Conservation (phyloP, 2,888 invertebrate genomes). For the Formica aserva region DNA sequence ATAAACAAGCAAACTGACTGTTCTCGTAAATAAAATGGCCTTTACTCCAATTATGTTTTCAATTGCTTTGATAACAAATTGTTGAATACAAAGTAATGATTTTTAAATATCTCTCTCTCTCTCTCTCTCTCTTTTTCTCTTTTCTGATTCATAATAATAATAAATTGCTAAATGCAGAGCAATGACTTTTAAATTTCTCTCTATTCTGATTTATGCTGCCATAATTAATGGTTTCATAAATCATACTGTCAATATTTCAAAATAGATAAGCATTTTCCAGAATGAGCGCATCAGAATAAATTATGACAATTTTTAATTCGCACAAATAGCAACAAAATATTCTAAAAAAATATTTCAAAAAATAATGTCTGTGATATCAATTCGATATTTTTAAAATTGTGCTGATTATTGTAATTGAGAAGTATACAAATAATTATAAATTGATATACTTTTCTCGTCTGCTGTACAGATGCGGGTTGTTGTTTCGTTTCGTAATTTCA, state of each 20-base stretch:
- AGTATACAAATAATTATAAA: background rate
- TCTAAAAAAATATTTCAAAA: background rate
- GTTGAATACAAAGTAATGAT: background rate
- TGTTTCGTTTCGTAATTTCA: background rate
- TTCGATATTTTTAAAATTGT: background rate
- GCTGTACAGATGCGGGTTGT: background rate
- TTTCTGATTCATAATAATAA: background rate
- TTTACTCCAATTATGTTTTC: background rate
- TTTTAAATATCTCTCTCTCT: background rate
- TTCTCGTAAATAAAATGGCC: slow-evolving; percentile 15
- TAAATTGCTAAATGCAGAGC: background rate
- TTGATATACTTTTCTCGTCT: background rate
- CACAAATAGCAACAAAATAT: background rate
- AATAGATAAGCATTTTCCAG: background rate
- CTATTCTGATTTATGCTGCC: background rate
- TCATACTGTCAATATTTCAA: background rate
- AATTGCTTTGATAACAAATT: background rate
- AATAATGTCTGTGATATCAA: background rate
- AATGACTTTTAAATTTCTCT: background rate
- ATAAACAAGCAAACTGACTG: background rate
- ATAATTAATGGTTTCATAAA: slow-evolving; percentile 6
- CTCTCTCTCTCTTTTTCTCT: background rate
- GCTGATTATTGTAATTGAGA: background rate
- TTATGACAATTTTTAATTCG: background rate
- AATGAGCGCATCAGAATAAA: background rate